Evolutionary conservation across 2,888 invertebrate genomes (phyloP).

Genomic region (Drosophila cracens): DNA sequence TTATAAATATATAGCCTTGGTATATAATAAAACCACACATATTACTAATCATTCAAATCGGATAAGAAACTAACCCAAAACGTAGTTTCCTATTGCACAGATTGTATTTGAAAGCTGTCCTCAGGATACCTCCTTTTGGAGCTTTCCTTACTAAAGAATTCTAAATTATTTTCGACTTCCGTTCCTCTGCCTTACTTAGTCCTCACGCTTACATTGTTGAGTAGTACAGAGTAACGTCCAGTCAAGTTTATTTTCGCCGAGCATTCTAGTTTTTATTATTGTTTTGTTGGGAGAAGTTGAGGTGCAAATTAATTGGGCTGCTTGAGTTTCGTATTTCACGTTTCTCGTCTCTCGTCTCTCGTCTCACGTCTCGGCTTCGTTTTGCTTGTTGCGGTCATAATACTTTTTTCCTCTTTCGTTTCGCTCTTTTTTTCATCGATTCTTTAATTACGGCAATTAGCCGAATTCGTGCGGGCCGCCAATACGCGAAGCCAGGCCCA

Average conservation of each 20-base stretch:
- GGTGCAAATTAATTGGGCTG: slow-evolving; percentile 74
- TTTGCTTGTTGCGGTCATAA: slow-evolving; percentile 37
- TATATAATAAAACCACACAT: background rate
- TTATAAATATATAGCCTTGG: background rate
- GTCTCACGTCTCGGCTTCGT: slow-evolving; percentile 23
- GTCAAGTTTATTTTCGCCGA: background rate
- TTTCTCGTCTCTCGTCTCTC: background rate
- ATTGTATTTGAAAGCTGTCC: background rate
- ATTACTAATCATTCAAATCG: background rate
- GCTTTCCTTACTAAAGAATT: background rate
- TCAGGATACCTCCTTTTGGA: background rate
- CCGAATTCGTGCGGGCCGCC: slow-evolving; percentile 57
- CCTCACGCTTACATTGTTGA: background rate
- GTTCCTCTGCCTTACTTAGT: background rate
- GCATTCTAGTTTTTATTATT: slow-evolving; percentile 8
- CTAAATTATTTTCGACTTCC: background rate
- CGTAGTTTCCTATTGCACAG: background rate
- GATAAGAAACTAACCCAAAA: background rate
- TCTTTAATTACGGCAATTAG: slow-evolving; percentile 77
- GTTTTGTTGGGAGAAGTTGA: slow-evolving; percentile 22
- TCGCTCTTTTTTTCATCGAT: slow-evolving; percentile 44
- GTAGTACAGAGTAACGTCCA: slow-evolving; percentile 1
- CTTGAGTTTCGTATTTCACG: slow-evolving; percentile 49
- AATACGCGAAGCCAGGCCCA: slow-evolving; percentile 24
- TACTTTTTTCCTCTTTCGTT: slow-evolving; percentile 20